Base-by-base conservation (phyloP, 1,140 invertebrate species). In the Calliphora vicina region DNA sequence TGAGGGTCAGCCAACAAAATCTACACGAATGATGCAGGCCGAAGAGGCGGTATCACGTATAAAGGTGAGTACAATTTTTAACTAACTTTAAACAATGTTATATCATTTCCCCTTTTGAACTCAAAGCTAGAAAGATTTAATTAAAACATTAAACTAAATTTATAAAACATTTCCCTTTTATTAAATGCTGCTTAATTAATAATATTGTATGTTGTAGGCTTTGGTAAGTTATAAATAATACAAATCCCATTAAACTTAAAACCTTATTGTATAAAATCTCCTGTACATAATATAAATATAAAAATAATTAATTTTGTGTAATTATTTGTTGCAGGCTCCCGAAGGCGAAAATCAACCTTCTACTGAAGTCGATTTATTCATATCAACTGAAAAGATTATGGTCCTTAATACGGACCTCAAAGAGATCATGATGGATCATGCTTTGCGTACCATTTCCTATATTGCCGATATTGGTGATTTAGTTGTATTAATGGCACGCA, bases 371-470 rank as follows among this genome's bases (percentile, higher is more conserved):
- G 99, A 99, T 91, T 93, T 99, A 10, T 99, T 99, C 91, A 99
- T 99, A 88, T 99, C 99, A 50, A 99, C 98, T 2, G 99, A 99
- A 91, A 99, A 99, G 92, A 99, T 99, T 85, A 99, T 99, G 99
- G 99, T 99, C 81, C 93, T 99, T 26, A 99, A 99, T 90, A 99
- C 98, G 5, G 98, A 99, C 92, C 91, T 99, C 29, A 99, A 99
- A 92, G 99, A 99, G 92, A 99, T 99, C 67, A 99, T 99, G 97
- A 99, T 99, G 99, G 99, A 99, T 91, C 99, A 99, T 91, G 97
- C 98, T 0, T 91, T 99, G 67, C 93, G 98, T 84, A 99, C 99
- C 9, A 99, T 99, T 88, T 99, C 97, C 1, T 99, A 99, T 86
- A 99, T 99, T 84, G 99, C 99, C 15, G 99, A 99, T 91, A 99